A percentile compares a stretch with the other conserved stretches of the same genome.
Conservation (phyloP, 2,797 vertebrate genomes). For the Dryobates pubescens region DNA sequence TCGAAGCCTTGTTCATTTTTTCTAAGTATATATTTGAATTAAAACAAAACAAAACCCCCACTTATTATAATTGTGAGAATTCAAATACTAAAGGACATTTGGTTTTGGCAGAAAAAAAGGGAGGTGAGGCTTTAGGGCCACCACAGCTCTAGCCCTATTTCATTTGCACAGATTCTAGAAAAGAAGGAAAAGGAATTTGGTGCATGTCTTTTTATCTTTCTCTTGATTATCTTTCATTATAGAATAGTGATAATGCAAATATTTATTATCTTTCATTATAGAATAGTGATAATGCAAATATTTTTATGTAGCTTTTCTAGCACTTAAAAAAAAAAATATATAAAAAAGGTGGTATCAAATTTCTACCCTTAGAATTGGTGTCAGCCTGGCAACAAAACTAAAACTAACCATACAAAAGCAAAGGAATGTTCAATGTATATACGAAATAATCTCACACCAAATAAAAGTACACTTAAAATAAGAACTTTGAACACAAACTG, state of each 20-base stretch:
- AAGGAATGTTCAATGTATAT: background rate
- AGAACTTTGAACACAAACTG: background rate
- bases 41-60: background rate
- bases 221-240: background rate
- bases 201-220: background rate
- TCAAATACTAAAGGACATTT: background rate
- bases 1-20: background rate
- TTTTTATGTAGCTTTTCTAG: background rate
- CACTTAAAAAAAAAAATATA: background rate
- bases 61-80: background rate
- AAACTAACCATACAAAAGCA: background rate
- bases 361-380: background rate
- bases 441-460: background rate
- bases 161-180: background rate
- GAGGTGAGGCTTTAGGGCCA: background rate
- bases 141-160: background rate
- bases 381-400: background rate
- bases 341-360: background rate
- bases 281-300: background rate
- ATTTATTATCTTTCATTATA: background rate
- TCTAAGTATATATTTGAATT: background rate
- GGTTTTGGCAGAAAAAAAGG: background rate
- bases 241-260: background rate
- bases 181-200: background rate
- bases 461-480: background rate